Evolutionary conservation across 2,797 vertebrate genomes (phyloP), one percentile per base, ranked within the genome.

Genomic region (Typhlichthys eigenmanni): DNA sequence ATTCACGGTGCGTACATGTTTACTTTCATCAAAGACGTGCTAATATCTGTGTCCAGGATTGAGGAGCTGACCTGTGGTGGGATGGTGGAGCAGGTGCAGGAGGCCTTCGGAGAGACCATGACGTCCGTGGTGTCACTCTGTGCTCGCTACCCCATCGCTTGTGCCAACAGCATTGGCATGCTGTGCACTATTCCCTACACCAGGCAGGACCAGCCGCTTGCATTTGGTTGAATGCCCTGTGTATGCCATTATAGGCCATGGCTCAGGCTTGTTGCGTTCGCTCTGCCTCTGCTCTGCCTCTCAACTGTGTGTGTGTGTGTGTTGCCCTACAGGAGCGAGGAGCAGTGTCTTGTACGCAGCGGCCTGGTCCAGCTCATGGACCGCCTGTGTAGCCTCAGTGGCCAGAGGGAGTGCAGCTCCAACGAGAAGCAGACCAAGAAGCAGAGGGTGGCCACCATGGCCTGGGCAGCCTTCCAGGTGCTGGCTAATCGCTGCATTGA

Each of bases 51-150:
- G 65, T 79, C 13, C 81, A 99, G 98, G 85, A 98, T 98, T 50
- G 96, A 98, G 81, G 97, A 99, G 78, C 91, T 99, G 32, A 98
- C 97, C 0, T 99, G 98, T 59, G 98, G 98, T 0, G 97, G 98
- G 53, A 98, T 99, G 97, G 97, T 99, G n/a, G 96, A 98, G 76
- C 96, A 98, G 78, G 98, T 98, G 46, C 98, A 99, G 82, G 98
- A 99, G 78, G 97, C 98, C 53, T 99, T 99, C 34, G 98, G 98
- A 17, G 96, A 98, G 86, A 99, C 97, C 0, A 98, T 99, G 98
- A 98, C 96, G 0, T 98, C 98, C 0, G 96, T 99, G 17, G 98
- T 99, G 66, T 98, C 96, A 3, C 84, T 99, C 16, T 99, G 98
- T 72, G 95, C 98, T 55, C 95, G 96, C 46, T 99, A 98, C 85